Percentiles rank a stretch among this genome's conserved stretches.
Evolutionary conservation across 2,797 vertebrate species (phyloP).

Genomic region (Danio jaintianensis): DNA sequence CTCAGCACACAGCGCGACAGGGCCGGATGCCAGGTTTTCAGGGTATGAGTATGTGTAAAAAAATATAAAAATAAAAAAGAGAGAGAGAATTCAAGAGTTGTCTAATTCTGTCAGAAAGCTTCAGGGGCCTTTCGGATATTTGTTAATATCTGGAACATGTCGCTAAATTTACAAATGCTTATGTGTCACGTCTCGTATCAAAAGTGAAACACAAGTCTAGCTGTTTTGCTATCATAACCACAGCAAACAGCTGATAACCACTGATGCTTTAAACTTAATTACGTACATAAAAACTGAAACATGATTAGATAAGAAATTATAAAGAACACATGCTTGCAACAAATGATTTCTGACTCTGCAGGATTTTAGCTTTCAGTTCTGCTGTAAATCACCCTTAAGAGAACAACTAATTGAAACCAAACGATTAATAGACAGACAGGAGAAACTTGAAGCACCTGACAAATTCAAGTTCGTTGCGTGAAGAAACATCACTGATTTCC

Average conservation of each 20-base stretch:
- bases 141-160: constrained; percentile 2
- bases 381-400: not conserved
- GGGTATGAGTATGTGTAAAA: not conserved
- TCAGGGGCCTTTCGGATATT: constrained; percentile 18
- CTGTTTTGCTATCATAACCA: constrained; percentile 6
- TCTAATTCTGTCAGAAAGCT: constrained; percentile 1
- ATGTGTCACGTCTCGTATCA: not conserved
- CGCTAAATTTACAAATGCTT: not conserved
- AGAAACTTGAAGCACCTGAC: constrained; percentile 9
- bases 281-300: constrained; percentile 15
- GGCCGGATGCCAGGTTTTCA: not conserved
- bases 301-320: constrained; percentile 41
- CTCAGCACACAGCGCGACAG: constrained; percentile 21
- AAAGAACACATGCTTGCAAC: not conserved
- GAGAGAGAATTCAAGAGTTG: constrained; percentile 9
- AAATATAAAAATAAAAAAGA: too few relatives aligned
- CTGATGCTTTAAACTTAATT: constrained; percentile 43
- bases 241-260: constrained; percentile 19
- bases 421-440: not conserved
- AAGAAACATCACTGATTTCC: not conserved
- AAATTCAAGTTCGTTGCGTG: not conserved
- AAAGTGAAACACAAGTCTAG: not conserved
- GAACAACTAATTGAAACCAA: constrained; percentile 4
- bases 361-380: constrained; percentile 27
- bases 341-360: not conserved